Evolutionary conservation across 2,113 vertebrate genomes (phyloP).

Genomic region (Lepus europaeus): DNA sequence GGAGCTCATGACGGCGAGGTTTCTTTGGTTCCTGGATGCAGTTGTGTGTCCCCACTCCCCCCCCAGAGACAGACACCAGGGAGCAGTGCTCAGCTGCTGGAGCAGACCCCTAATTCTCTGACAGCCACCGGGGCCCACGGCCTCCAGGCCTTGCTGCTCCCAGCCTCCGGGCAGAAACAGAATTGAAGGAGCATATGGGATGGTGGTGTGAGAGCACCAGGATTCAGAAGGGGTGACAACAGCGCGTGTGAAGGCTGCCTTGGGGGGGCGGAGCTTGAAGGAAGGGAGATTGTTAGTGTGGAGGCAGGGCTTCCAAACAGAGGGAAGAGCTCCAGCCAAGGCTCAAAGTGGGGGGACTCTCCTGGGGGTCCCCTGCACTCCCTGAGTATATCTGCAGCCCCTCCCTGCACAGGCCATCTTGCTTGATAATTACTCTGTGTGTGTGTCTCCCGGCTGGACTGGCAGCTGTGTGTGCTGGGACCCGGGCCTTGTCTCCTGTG

Average conservation of each 20-base stretch:
- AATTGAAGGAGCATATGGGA: conserved; percentile 5
- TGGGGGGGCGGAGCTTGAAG: not conserved
- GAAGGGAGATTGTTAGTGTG: not conserved
- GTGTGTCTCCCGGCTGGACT: not conserved
- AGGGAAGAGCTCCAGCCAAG: not conserved
- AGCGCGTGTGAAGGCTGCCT: not conserved
- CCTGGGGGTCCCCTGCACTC: not conserved
- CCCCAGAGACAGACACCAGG: not conserved
- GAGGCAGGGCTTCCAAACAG: not conserved
- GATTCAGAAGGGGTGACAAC: conserved; percentile 22
- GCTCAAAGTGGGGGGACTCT: not conserved
- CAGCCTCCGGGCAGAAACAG: not conserved
- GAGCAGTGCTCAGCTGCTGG: not conserved
- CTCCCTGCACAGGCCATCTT: not conserved
- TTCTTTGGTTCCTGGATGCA: conserved; percentile 34
- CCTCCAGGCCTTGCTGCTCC: not conserved
- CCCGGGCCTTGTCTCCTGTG: not conserved
- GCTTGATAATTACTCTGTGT: not conserved
- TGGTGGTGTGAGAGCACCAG: not conserved
- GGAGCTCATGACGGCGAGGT: not conserved
- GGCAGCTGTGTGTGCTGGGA: not conserved
- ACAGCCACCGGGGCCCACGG: not conserved
- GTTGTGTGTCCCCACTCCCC: not conserved
- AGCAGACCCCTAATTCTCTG: not conserved
- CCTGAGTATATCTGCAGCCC: not conserved